A percentile compares a stretch with the other conserved stretches of the same genome.
phyloP scores from a whole-genome alignment of 2,113 vertebrate genomes.

The Scatophagus argus region DNA sequence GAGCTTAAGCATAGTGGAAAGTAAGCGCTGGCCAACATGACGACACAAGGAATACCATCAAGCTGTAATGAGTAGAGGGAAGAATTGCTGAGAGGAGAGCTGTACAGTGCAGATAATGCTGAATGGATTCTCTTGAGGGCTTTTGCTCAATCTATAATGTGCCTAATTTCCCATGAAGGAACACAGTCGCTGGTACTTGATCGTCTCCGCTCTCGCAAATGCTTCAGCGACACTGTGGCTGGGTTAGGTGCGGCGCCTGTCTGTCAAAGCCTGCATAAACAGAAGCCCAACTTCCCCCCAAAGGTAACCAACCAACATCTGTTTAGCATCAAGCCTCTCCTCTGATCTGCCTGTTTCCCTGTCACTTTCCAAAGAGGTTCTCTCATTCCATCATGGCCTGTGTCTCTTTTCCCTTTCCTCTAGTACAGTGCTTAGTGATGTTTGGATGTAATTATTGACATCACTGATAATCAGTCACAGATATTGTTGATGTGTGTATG shows the following conservation, averaged over 20 bases:
- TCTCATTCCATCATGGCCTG: constrained; percentile 14
- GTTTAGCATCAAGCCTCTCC: constrained; percentile 60
- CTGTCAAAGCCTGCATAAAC: constrained; percentile 62
- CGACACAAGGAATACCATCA: constrained; percentile 23
- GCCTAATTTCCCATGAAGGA: constrained; percentile 61
- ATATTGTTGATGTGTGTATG: not conserved
- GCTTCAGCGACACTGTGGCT: not conserved
- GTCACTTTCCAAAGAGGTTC: constrained; percentile 22
- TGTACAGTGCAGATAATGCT: constrained; percentile 31
- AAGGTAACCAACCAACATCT: constrained; percentile 68
- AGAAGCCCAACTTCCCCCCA: constrained; percentile 58
- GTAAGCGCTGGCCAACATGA: constrained; percentile 9
- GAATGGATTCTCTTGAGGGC: constrained; percentile 31
- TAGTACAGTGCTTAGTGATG: not conserved
- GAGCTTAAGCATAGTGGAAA: constrained; percentile 16
- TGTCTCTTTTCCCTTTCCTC: constrained; percentile 17
- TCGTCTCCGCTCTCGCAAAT: not conserved
- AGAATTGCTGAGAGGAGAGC: not conserved
- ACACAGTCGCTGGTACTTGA: constrained; percentile 10
- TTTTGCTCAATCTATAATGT: constrained; percentile 38
- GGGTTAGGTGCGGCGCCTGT: constrained; percentile 52
- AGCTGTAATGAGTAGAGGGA: constrained; percentile 29
- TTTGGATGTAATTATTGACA: constrained; percentile 1
- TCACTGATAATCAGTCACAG: not conserved
- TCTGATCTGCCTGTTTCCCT: constrained; percentile 41